These are phyloP conservation scores for Aulostomus chinensis DNA, from an alignment of 2,797 vertebrate genomes.

Conservation along the genomic window DNA sequence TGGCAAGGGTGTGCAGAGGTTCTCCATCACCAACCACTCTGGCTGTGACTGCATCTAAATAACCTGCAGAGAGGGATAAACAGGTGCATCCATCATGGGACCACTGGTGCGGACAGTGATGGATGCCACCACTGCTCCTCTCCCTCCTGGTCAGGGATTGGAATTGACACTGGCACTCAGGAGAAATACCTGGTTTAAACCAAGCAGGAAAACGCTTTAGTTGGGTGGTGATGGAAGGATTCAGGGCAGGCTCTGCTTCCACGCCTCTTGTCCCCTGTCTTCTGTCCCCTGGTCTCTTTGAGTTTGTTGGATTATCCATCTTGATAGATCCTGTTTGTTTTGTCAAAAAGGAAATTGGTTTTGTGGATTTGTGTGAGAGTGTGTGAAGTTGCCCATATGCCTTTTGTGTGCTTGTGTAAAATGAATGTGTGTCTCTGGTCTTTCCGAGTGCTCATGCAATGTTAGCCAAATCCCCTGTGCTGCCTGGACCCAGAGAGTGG, in stretches of 20 bases:
- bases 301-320: constrained; percentile 59
- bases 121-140: constrained; percentile 62
- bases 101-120: constrained; percentile 68
- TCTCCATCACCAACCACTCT: constrained; percentile 75
- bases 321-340: constrained; percentile 61
- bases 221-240: constrained; percentile 49
- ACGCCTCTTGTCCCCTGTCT: constrained; percentile 26
- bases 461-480: constrained; percentile 43
- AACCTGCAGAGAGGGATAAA: constrained; percentile 80
- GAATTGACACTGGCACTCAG: constrained; percentile 61
- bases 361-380: constrained; percentile 30
- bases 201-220: constrained; percentile 38
- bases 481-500: constrained; percentile 56
- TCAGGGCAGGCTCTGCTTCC: constrained; percentile 26
- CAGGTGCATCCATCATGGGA: constrained; percentile 78
- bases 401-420: constrained; percentile 31
- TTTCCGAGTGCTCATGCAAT: constrained; percentile 45
- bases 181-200: constrained; percentile 62
- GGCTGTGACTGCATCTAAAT: constrained; percentile 79
- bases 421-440: constrained; percentile 38
- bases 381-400: constrained; percentile 25
- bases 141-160: constrained; percentile 58
- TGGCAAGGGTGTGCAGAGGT: constrained; percentile 57
- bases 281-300: constrained; percentile 41
- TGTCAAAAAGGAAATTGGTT: constrained; percentile 54